Evolutionary conservation across 2,113 vertebrate species (phyloP).

Genomic region (Platichthys flesus): DNA sequence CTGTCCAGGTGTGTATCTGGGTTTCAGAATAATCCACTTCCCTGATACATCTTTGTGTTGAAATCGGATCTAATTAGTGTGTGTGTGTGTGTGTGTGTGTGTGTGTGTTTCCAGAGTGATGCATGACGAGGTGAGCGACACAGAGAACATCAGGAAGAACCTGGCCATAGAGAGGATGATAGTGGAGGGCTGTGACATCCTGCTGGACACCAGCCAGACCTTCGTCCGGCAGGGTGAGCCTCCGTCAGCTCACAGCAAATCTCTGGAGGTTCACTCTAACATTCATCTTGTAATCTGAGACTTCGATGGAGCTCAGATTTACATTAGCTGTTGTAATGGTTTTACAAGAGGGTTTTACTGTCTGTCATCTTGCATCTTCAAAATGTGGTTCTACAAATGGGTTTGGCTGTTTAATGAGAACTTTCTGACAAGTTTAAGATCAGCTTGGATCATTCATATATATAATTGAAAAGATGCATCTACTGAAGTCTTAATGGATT

Average conservation of each 20-base stretch:
- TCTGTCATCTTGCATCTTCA: too few relatives aligned
- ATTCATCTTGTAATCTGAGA: too few relatives aligned
- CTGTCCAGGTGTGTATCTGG: constrained; percentile 89
- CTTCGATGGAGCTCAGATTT: too few relatives aligned
- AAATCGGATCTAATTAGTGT: neutral
- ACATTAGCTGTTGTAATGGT: too few relatives aligned
- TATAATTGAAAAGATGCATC: too few relatives aligned
- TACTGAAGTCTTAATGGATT: too few relatives aligned
- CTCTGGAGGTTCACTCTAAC: neutral
- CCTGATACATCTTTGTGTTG: neutral
- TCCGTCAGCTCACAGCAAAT: neutral
- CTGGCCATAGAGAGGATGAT: constrained; percentile 97
- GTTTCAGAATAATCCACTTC: neutral
- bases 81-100: neutral
- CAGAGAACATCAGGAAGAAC: constrained; percentile 98
- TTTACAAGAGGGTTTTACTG: too few relatives aligned
- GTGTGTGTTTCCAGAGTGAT: constrained; percentile 86
- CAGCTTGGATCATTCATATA: too few relatives aligned
- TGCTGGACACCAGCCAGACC: constrained; percentile 96
- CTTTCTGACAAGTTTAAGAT: too few relatives aligned
- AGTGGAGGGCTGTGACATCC: constrained; percentile 96
- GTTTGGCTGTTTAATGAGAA: too few relatives aligned
- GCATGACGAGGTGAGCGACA: constrained; percentile 98
- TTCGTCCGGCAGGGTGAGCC: constrained; percentile 94
- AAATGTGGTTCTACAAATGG: too few relatives aligned